phyloP scores from a whole-genome alignment of 2,797 vertebrate species.

The Sebastes flavidus region DNA sequence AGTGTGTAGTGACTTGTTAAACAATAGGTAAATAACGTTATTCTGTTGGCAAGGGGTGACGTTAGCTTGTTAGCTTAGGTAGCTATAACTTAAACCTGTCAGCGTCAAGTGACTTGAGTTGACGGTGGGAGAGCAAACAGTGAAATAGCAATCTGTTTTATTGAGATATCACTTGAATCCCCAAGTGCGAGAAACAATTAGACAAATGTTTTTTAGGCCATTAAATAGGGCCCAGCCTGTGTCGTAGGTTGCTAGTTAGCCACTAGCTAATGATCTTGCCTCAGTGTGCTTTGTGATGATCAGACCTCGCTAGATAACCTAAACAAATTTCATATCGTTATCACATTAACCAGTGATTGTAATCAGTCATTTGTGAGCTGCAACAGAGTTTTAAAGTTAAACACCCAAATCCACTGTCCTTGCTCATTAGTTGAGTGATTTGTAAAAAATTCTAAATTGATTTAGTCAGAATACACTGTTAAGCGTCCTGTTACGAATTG shows the following conservation, averaged over 20 bases:
- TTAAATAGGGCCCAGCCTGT: conserved; percentile 15
- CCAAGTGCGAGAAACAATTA: neutral
- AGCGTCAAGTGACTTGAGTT: conserved; percentile 35
- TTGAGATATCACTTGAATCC: neutral
- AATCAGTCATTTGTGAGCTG: neutral
- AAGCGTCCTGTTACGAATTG: neutral
- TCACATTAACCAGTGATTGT: neutral
- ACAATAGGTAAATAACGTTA: conserved; percentile 42
- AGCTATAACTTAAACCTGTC: conserved; percentile 64
- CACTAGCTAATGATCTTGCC: conserved; percentile 34
- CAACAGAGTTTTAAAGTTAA: neutral
- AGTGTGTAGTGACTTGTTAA: conserved; percentile 17
- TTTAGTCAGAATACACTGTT: neutral
- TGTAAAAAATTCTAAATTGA: neutral
- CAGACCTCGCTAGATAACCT: conserved; percentile 12
- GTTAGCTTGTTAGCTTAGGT: conserved; percentile 53
- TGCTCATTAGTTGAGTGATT: neutral
- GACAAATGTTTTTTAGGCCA: neutral
- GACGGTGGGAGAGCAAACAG: neutral
- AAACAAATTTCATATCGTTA: neutral
- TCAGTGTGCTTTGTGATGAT: conserved; percentile 56
- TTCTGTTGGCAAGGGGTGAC: conserved; percentile 44
- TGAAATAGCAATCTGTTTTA: neutral
- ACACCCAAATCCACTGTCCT: neutral
- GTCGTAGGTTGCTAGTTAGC: conserved; percentile 59